Conservation (phyloP, 2,797 vertebrate genomes). For the Aythya fuligula region DNA sequence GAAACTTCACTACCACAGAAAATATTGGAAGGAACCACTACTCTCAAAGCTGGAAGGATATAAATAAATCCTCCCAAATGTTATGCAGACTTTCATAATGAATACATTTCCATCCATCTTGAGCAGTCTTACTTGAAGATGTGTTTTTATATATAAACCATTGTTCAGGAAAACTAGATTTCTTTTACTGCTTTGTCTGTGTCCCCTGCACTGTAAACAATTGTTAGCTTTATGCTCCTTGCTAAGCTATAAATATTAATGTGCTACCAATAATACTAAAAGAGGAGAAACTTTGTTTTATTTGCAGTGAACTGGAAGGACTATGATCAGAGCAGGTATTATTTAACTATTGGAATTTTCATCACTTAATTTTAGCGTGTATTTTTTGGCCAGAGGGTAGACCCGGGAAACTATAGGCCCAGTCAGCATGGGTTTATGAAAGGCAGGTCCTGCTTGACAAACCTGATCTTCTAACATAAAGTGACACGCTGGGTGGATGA, state of each 20-base stretch:
- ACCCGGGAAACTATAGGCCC: too few species aligned
- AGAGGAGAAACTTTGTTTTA: slow-evolving; percentile 26
- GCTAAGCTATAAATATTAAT: slow-evolving; percentile 60
- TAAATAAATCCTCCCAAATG: slow-evolving; percentile 31
- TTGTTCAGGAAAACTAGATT: slow-evolving; percentile 36
- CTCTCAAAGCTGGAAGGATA: slow-evolving; percentile 2
- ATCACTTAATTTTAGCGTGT: slow-evolving; percentile 46
- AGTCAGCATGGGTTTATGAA: too few species aligned
- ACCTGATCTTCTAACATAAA: too few species aligned
- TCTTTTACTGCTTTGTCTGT: slow-evolving; percentile 49
- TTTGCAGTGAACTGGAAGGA: slow-evolving; percentile 40
- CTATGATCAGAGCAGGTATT: background rate
- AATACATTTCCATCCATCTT: slow-evolving; percentile 34
- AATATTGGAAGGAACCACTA: background rate
- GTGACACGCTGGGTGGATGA: too few species aligned
- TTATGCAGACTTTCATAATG: slow-evolving; percentile 53
- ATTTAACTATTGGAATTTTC: slow-evolving; percentile 22
- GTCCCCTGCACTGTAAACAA: slow-evolving; percentile 24
- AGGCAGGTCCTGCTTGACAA: too few species aligned
- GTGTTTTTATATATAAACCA: slow-evolving; percentile 9
- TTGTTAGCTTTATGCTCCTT: slow-evolving; percentile 49
- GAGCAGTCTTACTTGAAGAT: slow-evolving; percentile 35
- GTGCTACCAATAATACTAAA: slow-evolving; percentile 7
- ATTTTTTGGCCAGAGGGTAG: too few species aligned
- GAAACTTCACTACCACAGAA: background rate